A percentile compares a stretch with the other conserved stretches of the same genome.
These are phyloP conservation scores for Atrichornis clamosus DNA, from an alignment of 2,113 vertebrate genomes.

Conservation along the genomic window DNA sequence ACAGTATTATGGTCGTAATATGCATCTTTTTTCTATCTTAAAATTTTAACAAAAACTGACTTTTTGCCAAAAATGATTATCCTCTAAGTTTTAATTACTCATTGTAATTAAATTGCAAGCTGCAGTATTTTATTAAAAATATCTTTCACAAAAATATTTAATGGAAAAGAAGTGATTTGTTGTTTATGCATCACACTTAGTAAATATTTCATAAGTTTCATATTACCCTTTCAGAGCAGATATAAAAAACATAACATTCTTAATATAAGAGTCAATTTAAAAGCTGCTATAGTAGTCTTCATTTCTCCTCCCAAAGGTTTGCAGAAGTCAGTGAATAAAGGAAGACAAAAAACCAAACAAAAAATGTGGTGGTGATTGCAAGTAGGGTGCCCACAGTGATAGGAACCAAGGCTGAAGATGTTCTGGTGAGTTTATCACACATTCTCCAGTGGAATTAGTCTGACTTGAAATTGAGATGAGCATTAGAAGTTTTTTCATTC, in stretches of 20 bases:
- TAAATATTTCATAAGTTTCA: slow-evolving; percentile 83
- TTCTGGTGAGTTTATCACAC: neutral
- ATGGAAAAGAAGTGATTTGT: slow-evolving; percentile 80
- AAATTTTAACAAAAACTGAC: slow-evolving; percentile 87
- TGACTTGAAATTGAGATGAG: neutral
- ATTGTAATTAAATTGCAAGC: slow-evolving; percentile 91
- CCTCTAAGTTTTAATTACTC: slow-evolving; percentile 97
- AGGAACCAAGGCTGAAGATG: neutral
- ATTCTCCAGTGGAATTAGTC: neutral
- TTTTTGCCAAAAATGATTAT: slow-evolving; percentile 92
- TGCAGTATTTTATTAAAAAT: slow-evolving; percentile 83
- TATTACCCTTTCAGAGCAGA: slow-evolving; percentile 74
- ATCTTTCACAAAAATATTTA: slow-evolving; percentile 78
- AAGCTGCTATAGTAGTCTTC: slow-evolving; percentile 54
- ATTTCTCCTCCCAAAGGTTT: slow-evolving; percentile 41
- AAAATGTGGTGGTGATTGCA: neutral
- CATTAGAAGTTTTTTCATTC: slow-evolving; percentile 7
- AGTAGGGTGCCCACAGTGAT: neutral
- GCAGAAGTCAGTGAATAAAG: slow-evolving; percentile 31
- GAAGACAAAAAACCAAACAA: neutral
- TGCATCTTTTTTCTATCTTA: slow-evolving; percentile 86
- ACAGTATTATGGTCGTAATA: slow-evolving; percentile 91
- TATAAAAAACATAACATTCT: slow-evolving; percentile 72
- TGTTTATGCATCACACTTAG: slow-evolving; percentile 79
- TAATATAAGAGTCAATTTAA: slow-evolving; percentile 69